Conservation (phyloP, 2,113 vertebrate genomes). For the Sturnira hondurensis region DNA sequence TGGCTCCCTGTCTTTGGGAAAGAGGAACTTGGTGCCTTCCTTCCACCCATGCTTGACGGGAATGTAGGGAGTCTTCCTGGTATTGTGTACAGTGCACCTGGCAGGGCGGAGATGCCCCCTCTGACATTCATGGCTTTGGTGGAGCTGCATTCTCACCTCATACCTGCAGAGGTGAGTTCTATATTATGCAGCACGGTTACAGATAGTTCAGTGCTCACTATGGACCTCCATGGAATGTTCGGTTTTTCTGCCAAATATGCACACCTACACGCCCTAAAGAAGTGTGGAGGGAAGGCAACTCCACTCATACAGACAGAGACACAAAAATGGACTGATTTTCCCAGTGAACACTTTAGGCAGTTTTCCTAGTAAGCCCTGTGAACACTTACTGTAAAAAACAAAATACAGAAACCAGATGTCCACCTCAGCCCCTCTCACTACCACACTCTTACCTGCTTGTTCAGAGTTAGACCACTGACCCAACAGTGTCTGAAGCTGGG, state of each 20-base stretch:
- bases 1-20: slow-evolving; percentile 84
- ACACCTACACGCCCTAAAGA: background rate
- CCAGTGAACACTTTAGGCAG: background rate
- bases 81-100: slow-evolving; percentile 84
- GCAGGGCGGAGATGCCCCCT: slow-evolving; percentile 87
- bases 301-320: background rate
- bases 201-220: background rate
- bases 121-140: slow-evolving; percentile 91
- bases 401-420: background rate
- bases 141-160: no score
- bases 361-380: background rate
- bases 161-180: slow-evolving; percentile 87
- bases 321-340: background rate
- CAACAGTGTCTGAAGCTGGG: background rate
- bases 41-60: slow-evolving; percentile 77
- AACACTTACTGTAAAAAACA: background rate
- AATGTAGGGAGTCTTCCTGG: slow-evolving; percentile 91
- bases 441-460: background rate
- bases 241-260: background rate
- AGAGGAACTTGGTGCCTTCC: slow-evolving; percentile 85
- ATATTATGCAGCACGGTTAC: background rate
- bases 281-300: background rate
- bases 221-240: background rate
- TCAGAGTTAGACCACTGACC: background rate
- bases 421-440: background rate